phyloP scores from a whole-genome alignment of 2,113 vertebrate genomes.

The Oxyura jamaicensis region DNA sequence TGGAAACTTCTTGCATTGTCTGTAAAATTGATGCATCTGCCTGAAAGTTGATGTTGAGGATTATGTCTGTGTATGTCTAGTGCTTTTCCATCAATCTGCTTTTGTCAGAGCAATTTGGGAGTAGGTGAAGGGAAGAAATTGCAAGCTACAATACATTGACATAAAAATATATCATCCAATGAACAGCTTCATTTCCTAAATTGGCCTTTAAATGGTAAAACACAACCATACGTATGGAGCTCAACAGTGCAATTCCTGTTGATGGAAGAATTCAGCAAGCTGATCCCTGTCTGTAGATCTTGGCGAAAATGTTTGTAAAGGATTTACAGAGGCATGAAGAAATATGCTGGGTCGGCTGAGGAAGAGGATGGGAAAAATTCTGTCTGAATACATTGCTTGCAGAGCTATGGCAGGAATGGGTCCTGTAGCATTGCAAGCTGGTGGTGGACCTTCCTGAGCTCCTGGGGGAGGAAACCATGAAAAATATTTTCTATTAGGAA shows the following conservation, averaged over 20 bases:
- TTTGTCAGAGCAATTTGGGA: background rate
- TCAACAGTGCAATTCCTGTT: background rate
- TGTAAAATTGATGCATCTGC: background rate
- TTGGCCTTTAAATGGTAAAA: background rate
- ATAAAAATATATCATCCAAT: background rate
- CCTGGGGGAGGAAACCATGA: constrained; percentile 32
- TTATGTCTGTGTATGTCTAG: background rate
- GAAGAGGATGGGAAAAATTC: background rate
- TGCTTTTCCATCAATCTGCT: background rate
- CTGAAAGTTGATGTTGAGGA: background rate
- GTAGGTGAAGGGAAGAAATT: background rate
- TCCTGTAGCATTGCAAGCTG: background rate
- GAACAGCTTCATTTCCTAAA: background rate
- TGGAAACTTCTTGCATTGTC: background rate
- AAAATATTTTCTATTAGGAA: constrained; percentile 44
- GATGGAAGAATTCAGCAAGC: background rate
- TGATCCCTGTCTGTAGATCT: background rate
- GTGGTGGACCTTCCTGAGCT: background rate
- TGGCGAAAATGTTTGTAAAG: background rate
- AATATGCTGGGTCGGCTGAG: background rate
- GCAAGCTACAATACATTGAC: background rate
- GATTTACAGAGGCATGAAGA: background rate
- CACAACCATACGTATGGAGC: background rate
- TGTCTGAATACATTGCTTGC: background rate
- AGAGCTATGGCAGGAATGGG: background rate